phyloP scores from a whole-genome alignment of 2,113 vertebrate species.

The Corapipo altera region DNA sequence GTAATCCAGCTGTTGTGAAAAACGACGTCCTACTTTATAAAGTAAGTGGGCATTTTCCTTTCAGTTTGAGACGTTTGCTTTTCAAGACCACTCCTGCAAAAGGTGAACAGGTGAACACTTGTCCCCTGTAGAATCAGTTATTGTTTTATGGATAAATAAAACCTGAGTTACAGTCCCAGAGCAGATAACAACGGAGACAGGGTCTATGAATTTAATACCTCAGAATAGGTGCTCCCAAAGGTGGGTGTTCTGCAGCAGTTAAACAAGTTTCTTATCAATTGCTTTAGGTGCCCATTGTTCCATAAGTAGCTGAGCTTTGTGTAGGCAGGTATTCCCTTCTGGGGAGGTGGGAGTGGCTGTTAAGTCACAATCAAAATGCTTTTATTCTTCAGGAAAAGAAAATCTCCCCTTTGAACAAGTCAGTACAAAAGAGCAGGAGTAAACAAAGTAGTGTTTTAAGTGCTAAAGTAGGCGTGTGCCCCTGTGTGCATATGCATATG shows the following conservation, averaged over 20 bases:
- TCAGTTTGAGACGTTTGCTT: not conserved
- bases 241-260: not conserved
- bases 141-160: not conserved
- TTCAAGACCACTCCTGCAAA: not conserved
- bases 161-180: not conserved
- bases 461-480: not conserved
- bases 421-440: not conserved
- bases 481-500: fast-evolving
- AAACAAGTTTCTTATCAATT: not conserved
- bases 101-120: not conserved
- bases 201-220: not conserved
- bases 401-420: not conserved
- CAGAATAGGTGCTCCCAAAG: not conserved
- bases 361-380: not conserved
- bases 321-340: not conserved
- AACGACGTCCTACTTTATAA: not conserved
- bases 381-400: not conserved
- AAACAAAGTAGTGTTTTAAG: not conserved
- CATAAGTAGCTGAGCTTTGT: not conserved
- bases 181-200: not conserved
- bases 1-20: not conserved
- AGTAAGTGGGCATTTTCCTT: conserved; percentile 4
- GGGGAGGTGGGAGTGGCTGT: not conserved
- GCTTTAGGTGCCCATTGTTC: not conserved
- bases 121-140: not conserved